Conservation (phyloP, 2,797 vertebrate species). For the Luscinia megarhynchos region DNA sequence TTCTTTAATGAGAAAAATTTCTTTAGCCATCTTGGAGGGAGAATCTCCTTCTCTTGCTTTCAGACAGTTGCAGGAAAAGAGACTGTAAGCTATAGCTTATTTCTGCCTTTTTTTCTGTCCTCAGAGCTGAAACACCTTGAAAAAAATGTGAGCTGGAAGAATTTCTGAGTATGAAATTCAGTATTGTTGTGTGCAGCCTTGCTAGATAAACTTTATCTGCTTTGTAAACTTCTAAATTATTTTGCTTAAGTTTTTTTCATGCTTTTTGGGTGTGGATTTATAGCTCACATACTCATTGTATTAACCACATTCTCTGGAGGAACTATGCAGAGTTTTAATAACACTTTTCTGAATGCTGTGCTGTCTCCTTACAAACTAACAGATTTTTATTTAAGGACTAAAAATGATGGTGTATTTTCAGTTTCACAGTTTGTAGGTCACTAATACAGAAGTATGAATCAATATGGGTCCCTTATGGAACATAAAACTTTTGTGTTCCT, state of each 20-base stretch:
- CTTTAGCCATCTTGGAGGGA: not conserved
- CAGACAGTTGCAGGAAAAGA: not conserved
- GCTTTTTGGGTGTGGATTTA: constrained; percentile 25
- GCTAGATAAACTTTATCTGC: constrained; percentile 38
- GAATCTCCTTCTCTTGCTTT: not conserved
- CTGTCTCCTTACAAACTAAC: constrained; percentile 45
- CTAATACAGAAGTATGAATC: not conserved
- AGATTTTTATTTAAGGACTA: not conserved
- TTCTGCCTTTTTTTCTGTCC: constrained; percentile 59
- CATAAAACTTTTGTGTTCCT: not conserved
- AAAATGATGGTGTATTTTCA: constrained; percentile 10
- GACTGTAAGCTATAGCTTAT: constrained; percentile 11
- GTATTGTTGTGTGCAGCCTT: constrained; percentile 31
- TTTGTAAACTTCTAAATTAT: constrained; percentile 6
- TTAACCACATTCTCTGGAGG: constrained; percentile 34
- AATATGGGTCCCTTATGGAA: not conserved
- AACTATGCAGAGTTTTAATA: not conserved
- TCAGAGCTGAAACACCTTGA: constrained; percentile 64
- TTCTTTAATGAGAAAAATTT: not conserved
- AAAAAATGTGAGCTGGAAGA: constrained; percentile 60
- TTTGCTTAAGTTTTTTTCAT: constrained; percentile 3
- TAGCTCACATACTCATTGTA: constrained; percentile 23
- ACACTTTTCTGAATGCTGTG: constrained; percentile 9
- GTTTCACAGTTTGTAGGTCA: not conserved
- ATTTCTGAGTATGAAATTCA: constrained; percentile 67